Base-by-base conservation (phyloP, 2,797 vertebrate genomes). In the Oryzias dopingdopingensis region DNA sequence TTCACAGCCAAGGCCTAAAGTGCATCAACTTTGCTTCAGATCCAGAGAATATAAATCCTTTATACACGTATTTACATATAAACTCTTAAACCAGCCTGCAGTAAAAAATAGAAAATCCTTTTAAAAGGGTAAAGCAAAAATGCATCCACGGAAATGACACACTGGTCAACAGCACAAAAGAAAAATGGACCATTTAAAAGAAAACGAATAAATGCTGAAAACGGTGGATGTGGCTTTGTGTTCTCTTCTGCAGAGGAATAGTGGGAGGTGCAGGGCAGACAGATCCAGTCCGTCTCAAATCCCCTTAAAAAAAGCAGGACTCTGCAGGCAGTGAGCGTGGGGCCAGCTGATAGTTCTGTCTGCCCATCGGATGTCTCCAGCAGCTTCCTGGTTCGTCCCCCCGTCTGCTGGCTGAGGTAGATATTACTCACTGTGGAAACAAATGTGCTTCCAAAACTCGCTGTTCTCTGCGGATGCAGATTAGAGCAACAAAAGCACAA, bases 341-440 rank as follows among this genome's bases (percentile, higher is more conserved):
- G 68, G 71, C 81, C 81, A 83, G 83, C 77, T 81, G 81, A 87
- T 74, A 66, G 77, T 76, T 82, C 75, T 22, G 69, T 82, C 83
- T 72, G 79, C 74, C 67, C 62, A 70, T 73, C 65, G 67, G 52
- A 67, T 78, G 79, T 77, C 77, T 88, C 80, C 89, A 65, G 82
- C 85, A 88, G 90, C 86, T 90, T 92, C 90, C 86, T 85, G 86
- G 77, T 75, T 83, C 68, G 57, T 65, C 84, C 84, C 29, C 84
- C 85, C 2, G 68, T 92, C 80, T 91, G 80, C 91, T 91, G 89
- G 91, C 88, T 96, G 96, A 98, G 97, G 97, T 98, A 98, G 96
- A 92, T 87, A 90, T 93, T 93, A 92, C 92, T 76, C 91, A 91
- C 89, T 86, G 85, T 74, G 86, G 93, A 93, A 95, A 91, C 88